These are phyloP conservation scores for Catharus minimus DNA, from an alignment of 2,113 vertebrate species.

Conservation along the genomic window DNA sequence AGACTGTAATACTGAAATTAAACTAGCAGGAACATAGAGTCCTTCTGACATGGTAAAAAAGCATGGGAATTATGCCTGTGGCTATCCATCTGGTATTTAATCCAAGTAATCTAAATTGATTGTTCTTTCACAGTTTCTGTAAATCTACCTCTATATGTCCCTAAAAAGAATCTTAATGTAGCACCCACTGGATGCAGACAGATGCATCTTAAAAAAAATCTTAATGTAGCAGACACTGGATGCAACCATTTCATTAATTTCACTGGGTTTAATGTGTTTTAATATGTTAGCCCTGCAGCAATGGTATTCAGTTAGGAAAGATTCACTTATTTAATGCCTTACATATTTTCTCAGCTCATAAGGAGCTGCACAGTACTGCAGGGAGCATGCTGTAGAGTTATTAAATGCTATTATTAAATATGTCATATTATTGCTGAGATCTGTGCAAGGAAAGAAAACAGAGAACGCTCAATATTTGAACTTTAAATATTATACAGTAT, in stretches of 20 bases:
- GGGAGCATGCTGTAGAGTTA: background rate
- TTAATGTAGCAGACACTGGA: background rate
- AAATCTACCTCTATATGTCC: background rate
- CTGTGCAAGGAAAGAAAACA: background rate
- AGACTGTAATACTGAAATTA: background rate
- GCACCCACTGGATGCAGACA: background rate
- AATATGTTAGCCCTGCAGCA: background rate
- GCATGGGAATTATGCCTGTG: background rate
- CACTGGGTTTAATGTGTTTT: background rate
- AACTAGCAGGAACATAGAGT: background rate
- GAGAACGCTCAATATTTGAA: background rate
- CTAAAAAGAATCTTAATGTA: background rate
- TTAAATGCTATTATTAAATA: slow-evolving; percentile 7
- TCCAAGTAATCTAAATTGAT: background rate
- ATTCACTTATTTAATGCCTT: background rate
- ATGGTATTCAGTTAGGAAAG: background rate
- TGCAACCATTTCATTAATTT: background rate
- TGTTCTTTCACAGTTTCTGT: background rate
- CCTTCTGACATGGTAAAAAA: background rate
- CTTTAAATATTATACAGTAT: background rate
- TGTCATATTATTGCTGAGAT: background rate
- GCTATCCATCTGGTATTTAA: background rate
- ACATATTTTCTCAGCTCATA: background rate
- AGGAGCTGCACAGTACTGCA: background rate
- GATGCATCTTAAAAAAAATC: background rate